Evolutionary conservation across 1,140 invertebrate genomes (phyloP), one percentile per base, ranked within the genome.

Genomic region (Tetranychus cinnabarinus): DNA sequence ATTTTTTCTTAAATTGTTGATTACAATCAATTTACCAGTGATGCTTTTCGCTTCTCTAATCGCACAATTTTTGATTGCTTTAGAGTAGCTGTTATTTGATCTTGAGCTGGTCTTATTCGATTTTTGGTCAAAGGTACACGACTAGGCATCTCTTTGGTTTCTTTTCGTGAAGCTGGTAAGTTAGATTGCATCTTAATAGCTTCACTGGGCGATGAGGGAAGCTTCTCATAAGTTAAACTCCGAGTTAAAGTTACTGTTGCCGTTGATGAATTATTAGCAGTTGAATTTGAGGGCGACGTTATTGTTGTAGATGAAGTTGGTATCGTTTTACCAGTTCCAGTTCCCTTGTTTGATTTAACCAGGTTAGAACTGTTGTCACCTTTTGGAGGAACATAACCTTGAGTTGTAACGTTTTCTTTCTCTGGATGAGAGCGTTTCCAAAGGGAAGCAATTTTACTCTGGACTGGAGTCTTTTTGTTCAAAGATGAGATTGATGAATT

Each of bases 221-320:
- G 42, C 57, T 58, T 58, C 42, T 58, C 57, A 46, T 42, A 58
- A 10, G 57, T 58, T 13, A 45, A 58, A 58, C 39, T 58, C 6
- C 57, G 34, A 31, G 39, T 45, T 34, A 58, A 58, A 52, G 6
- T 23, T 23, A 6, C 6, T 23, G 15, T 52, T 23, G 48, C 23
- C 5, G 39, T 0, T 42, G 39, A 42, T 42, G 39, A 42, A 15
- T 6, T 52, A 6, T 15, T 33, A 52, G 6, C 48, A 15, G 33
- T 23, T 5, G 5, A 42, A 5, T 42, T 42, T 5, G 39, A 52
- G 48, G 15, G 48, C 0, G 23, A 23, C 0, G 23, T 23, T 23
- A 23, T 23, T 23, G 23, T 23, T 23, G 23, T 23, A 23, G 23
- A 23, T 23, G 23, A 23, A 23, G 23, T 23, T 23, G 23, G 23